Percentiles rank a stretch among this genome's conserved stretches.
Evolutionary conservation across 35 echinoderm and acorn worm species (phyloP).

Genomic region (Apostichopus californicus): DNA sequence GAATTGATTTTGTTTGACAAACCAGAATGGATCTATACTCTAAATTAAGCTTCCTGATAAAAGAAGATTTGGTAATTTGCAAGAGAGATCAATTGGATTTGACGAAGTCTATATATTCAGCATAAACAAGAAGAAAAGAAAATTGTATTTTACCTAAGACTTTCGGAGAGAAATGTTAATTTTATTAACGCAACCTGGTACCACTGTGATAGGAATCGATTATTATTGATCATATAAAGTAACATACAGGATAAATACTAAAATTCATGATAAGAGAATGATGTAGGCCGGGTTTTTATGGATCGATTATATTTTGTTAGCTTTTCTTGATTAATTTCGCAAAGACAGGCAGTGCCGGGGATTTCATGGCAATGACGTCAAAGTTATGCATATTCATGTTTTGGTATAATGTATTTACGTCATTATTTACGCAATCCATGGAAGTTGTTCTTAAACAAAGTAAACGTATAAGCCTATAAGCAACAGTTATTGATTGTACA

Average conservation of each 20-base stretch:
- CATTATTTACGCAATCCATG: too few relatives aligned
- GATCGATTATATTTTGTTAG: background rate
- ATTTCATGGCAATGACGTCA: too few relatives aligned
- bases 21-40: conserved; percentile 26
- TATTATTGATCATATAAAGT: background rate
- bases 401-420: too few relatives aligned
- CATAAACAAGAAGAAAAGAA: background rate
- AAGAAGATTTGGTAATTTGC: conserved; percentile 3
- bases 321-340: too few relatives aligned
- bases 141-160: background rate
- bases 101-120: background rate
- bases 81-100: conserved; percentile 39
- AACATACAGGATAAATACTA: background rate
- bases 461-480: too few relatives aligned
- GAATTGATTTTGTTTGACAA: conserved; percentile 54
- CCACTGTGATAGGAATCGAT: conserved; percentile 39
- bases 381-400: too few relatives aligned
- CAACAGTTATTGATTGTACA: too few relatives aligned
- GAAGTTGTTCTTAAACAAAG: too few relatives aligned
- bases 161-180: background rate
- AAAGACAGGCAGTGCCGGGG: too few relatives aligned
- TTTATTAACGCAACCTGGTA: conserved; percentile 16
- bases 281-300: background rate
- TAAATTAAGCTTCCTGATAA: conserved; percentile 44
- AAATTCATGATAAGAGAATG: background rate